Evolutionary conservation across 2,113 vertebrate species (phyloP).

Genomic region (Callionymus lyra): DNA sequence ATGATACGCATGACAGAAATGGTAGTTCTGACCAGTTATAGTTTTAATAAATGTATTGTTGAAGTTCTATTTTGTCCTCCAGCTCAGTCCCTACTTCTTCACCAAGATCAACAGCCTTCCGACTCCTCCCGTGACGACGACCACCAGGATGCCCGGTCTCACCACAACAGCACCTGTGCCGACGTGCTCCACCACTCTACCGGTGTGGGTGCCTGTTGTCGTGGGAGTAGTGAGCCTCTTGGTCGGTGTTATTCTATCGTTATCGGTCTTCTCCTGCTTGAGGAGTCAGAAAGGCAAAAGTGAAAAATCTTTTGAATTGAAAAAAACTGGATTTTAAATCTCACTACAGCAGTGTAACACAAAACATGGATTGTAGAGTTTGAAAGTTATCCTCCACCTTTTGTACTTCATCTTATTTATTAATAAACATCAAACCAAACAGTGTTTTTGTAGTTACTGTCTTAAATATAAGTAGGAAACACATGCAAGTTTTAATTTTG

Average conservation of each 20-base stretch:
- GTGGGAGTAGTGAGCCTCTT: constrained; percentile 53
- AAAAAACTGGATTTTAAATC: constrained; percentile 26
- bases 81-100: constrained; percentile 76
- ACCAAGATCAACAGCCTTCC: constrained; percentile 71
- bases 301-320: constrained; percentile 12
- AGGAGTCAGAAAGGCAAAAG: constrained; percentile 5
- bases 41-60: no score
- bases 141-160: not conserved
- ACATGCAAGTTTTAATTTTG: no score
- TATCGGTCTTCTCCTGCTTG: constrained; percentile 27
- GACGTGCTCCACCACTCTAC: constrained; percentile 18
- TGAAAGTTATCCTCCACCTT: no score
- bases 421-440: no score
- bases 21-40: no score
- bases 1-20: no score
- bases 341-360: not conserved
- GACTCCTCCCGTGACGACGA: constrained; percentile 1
- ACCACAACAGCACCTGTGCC: not conserved
- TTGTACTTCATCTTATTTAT: no score
- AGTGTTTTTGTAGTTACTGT: no score
- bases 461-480: no score
- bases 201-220: constrained; percentile 69
- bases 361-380: no score
- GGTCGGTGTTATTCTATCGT: constrained; percentile 42
- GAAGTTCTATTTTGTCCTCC: constrained; percentile 7